Base-by-base conservation (phyloP, 2,113 vertebrate species). In the Daboia siamensis region DNA sequence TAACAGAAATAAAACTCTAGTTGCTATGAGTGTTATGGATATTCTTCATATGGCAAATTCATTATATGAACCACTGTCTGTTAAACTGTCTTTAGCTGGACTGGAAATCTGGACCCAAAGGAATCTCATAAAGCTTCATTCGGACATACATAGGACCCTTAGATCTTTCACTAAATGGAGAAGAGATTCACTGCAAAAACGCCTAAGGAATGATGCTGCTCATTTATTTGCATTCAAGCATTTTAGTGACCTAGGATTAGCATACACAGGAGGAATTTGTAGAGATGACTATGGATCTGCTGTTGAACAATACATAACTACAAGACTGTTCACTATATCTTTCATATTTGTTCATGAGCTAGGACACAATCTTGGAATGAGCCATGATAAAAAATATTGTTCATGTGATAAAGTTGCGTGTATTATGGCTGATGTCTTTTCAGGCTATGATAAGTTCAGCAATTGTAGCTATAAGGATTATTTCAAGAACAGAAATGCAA, bases 281-380 rank as follows among this genome's bases (percentile, higher is more conserved):
- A 3, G 90, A 55, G 10, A 0, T 0, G 0, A 8, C 2, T 2
- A 0, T 17, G 74, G n/a, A 8, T 21, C 13, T 1, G 54, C 95
- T 52, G 57, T 97, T 61, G 3, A 33, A 69, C 95, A 92, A 46
- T 33, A 80, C 51, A 10, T 1, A 91, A 15, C 93, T 55, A 0
- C 1, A 3, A 95, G 91, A 5, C 0, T 93, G 51, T 92, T 80
- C 2, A 9, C 13, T 3, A 5, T 95, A 92, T 39, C 93, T 91
- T 3, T 4, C 23, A 96, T 29, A 0, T 97, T 96, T 80, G 26
- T 44, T 3, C 97, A 97, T 2, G 96, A 97, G 56, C 51, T 97
- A 39, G 97, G 97, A 84, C 97, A 98, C 87, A 94, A 51, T 94
- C 95, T 98, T 59, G 97, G 97, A 0, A 95, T 94, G 59, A 0